Conservation (phyloP, 2,113 vertebrate genomes). For the Cottus gobio region DNA sequence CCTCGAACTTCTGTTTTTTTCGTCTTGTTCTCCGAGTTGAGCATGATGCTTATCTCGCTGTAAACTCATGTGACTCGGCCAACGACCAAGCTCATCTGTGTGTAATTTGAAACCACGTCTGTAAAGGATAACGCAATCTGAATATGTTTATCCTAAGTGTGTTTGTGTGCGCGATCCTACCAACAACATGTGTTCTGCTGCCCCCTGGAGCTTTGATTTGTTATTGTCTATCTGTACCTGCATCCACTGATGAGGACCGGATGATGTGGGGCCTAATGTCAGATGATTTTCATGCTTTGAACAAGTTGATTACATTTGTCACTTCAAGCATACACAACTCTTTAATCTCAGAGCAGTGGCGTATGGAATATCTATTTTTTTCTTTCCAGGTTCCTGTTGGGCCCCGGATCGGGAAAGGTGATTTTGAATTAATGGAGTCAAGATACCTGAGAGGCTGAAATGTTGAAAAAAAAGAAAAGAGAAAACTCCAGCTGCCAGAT, state of each 20-base stretch:
- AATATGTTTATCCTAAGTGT: not conserved
- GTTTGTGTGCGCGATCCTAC: not conserved
- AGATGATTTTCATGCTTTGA: not conserved
- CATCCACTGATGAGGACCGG: not conserved
- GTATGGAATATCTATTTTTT: not conserved
- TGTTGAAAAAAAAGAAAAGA: not conserved
- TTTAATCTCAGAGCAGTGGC: not conserved
- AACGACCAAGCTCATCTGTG: not conserved
- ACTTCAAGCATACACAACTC: not conserved
- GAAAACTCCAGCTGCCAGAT: not conserved
- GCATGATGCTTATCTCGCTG: not conserved
- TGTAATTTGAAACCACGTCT: not conserved
- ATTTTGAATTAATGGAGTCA: not conserved
- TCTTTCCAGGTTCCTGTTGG: not conserved
- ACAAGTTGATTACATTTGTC: not conserved
- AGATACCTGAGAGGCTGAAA: not conserved
- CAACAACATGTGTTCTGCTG: conserved; percentile 47
- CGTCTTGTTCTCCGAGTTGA: not conserved
- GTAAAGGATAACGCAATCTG: not conserved
- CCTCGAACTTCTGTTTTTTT: not conserved
- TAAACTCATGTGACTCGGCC: not conserved
- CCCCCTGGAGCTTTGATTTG: conserved; percentile 53
- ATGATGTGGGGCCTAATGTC: not conserved
- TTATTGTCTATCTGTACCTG: not conserved
- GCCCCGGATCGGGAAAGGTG: not conserved